These are phyloP conservation scores for Eulacestoma nigropectus DNA, from an alignment of 2,113 vertebrate genomes.

Conservation along the genomic window DNA sequence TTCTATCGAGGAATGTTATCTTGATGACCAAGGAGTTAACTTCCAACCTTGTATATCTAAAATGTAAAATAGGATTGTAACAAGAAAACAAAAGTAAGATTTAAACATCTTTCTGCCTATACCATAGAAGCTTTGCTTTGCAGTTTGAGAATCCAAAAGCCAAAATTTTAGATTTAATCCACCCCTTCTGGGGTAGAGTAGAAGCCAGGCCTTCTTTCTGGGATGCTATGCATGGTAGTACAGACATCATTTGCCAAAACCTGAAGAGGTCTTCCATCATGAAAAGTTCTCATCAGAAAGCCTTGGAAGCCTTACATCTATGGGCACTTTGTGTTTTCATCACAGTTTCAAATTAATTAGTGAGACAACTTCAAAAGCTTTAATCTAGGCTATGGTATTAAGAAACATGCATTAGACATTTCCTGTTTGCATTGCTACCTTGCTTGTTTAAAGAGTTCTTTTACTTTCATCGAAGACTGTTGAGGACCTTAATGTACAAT, in stretches of 20 bases:
- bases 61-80: background rate
- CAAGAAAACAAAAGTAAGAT: background rate
- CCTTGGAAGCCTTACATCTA: constrained; percentile 34
- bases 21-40: background rate
- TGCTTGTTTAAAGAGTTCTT: constrained; percentile 64
- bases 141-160: background rate
- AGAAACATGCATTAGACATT: constrained; percentile 60
- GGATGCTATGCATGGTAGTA: background rate
- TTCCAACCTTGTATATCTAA: background rate
- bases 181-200: background rate
- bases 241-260: background rate
- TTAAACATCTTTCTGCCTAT: background rate
- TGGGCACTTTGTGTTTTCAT: constrained; percentile 61
- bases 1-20: background rate
- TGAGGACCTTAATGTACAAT: constrained; percentile 73
- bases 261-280: background rate
- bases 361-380: constrained; percentile 62
- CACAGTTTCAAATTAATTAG: constrained; percentile 72
- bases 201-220: background rate
- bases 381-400: constrained; percentile 55
- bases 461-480: constrained; percentile 66
- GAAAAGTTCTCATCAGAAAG: constrained; percentile 29
- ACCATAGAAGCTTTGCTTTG: background rate
- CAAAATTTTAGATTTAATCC: background rate
- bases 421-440: constrained; percentile 66